Percentiles rank a stretch among this genome's conserved stretches.
Evolutionary conservation across 2,113 vertebrate species (phyloP).

Genomic region (Rutilus rutilus): DNA sequence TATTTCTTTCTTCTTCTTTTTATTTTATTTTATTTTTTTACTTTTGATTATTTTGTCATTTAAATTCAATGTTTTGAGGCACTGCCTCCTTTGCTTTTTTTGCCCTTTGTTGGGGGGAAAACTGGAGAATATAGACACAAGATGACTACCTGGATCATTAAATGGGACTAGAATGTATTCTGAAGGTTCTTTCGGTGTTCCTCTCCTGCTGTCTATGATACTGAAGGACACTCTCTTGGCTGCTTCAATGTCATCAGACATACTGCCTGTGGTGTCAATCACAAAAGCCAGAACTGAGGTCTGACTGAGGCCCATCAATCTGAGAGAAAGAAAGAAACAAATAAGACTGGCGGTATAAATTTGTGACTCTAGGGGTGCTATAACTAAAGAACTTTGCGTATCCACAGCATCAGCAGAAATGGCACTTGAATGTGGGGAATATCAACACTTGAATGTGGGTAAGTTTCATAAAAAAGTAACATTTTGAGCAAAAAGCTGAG

Average conservation of each 20-base stretch:
- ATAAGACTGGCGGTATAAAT: neutral
- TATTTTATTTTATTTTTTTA: too few relatives aligned
- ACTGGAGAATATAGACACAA: neutral
- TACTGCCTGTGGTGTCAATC: conserved; percentile 73
- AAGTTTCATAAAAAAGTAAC: too few relatives aligned
- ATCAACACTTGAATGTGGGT: too few relatives aligned
- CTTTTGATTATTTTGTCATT: too few relatives aligned
- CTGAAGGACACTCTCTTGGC: neutral
- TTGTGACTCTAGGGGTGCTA: neutral
- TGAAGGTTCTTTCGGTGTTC: conserved; percentile 25
- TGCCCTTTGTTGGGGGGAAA: neutral
- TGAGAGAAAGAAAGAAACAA: conserved; percentile 40
- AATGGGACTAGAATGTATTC: conserved; percentile 39
- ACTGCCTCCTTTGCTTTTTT: neutral
- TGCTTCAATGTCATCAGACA: conserved; percentile 27
- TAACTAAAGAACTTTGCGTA: too few relatives aligned
- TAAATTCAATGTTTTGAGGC: neutral
- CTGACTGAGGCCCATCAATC: conserved; percentile 13
- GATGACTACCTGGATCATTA: conserved; percentile 1
- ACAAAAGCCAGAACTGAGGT: conserved; percentile 57
- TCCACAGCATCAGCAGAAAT: too few relatives aligned
- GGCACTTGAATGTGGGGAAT: too few relatives aligned
- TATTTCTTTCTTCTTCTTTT: neutral
- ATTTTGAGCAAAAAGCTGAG: too few relatives aligned
- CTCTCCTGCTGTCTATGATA: conserved; percentile 16